phyloP scores from a whole-genome alignment of 2,113 vertebrate species.

The Empidonax traillii region DNA sequence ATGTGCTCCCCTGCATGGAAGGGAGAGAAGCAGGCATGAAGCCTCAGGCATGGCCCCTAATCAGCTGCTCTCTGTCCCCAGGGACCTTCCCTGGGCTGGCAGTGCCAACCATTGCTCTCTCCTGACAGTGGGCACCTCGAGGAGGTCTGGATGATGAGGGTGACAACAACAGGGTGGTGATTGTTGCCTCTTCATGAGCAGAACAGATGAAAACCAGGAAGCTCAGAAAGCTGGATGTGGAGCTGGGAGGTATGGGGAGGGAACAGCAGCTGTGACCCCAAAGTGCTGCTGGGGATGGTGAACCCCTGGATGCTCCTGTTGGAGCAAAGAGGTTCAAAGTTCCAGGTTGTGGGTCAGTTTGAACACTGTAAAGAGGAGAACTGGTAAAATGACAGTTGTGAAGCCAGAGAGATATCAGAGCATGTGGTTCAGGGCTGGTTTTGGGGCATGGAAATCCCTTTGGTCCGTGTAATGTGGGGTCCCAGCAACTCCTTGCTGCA shows the following conservation, averaged over 20 bases:
- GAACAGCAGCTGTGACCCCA: fast-evolving
- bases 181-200: neutral
- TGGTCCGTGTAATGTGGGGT: fast-evolving
- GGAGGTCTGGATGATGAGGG: neutral
- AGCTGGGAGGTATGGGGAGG: neutral
- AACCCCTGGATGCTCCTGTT: neutral
- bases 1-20: neutral
- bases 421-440: neutral
- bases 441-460: neutral
- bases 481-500: neutral
- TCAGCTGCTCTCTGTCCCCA: neutral
- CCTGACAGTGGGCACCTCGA: fast-evolving
- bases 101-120: fast-evolving
- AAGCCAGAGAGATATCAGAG: neutral
- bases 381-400: fast-evolving
- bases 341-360: neutral
- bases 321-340: neutral
- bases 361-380: neutral
- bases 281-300: neutral
- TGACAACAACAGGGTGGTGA: neutral
- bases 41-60: neutral
- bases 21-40: neutral
- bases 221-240: neutral
- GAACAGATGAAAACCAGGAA: neutral
- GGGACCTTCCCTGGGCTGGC: neutral